Evolutionary conservation across 1,140 invertebrate genomes (phyloP), one percentile per base, ranked within the genome.

Genomic region (Saxidomus purpurata): DNA sequence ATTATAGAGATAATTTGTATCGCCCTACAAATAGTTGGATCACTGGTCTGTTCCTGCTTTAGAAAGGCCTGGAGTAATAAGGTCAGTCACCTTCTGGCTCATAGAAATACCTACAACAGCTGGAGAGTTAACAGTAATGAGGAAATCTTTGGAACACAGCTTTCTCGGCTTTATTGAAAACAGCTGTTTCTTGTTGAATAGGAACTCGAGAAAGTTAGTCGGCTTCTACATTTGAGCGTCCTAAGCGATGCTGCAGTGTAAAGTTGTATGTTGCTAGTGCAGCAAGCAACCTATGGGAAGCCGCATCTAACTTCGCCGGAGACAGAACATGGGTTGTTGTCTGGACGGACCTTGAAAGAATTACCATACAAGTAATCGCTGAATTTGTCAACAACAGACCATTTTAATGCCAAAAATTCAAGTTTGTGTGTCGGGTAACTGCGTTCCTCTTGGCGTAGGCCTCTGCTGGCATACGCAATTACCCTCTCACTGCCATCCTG

Each of bases 401-500:
- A 88, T 28, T 79, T 83, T 13, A 92, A 52, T 0, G 89, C 85
- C 11, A 88, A 61, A 71, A 89, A 89, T 40, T 92, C 81, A 11
- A 55, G n/a, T 25, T 90, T 87, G 31, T 89, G 76, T 19, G 82
- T 28, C 36, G 84, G 47, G 47, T 90, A 92, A 59, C 88, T 92
- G n/a, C 61, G 31, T 40, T 91, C 83, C 6, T 61, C 63, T 52
- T 28, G 19, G 19, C 11, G 67, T 19, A 92, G 43, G 22, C 69
- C 61, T 74, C 89, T 79, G 15, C 83, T 88, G 17, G 81, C 86
- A 81, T 92, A 89, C 0, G 91, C 89, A 8, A 94, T 90, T 0
- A 91, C 90, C 15, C 87, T 22, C 59, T 91, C 82, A 17, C 76
- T 52, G 77, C 90, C 90, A 6, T 92, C 84, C 61, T 92, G n/a